phyloP scores from a whole-genome alignment of 1,140 invertebrate species.

The Tetragnatha versicolor region DNA sequence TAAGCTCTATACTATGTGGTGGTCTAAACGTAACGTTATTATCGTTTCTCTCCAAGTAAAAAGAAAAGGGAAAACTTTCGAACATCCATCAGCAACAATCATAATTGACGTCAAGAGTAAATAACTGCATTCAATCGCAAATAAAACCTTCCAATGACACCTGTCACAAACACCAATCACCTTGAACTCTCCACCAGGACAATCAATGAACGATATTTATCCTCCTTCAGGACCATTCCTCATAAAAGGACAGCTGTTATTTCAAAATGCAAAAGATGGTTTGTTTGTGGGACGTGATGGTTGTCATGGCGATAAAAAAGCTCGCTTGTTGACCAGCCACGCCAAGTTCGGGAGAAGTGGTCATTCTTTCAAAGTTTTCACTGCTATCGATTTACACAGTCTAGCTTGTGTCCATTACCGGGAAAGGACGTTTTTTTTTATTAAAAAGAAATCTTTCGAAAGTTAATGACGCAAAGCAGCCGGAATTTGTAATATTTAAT shows the following conservation, averaged over 20 bases:
- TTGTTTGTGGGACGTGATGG: neutral
- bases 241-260: constrained; percentile 1
- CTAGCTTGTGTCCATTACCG: neutral
- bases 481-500: neutral
- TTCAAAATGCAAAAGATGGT: neutral
- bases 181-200: no score
- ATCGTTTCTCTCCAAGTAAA: no score
- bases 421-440: neutral
- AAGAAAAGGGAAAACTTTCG: no score
- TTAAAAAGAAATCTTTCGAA: neutral
- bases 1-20: no score
- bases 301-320: neutral
- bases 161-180: no score
- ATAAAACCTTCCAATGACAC: no score
- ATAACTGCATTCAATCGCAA: no score
- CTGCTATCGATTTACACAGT: neutral
- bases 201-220: no score
- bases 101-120: no score
- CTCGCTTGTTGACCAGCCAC: neutral
- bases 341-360: neutral
- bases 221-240: constrained; percentile 5
- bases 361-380: neutral
- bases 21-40: no score
- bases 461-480: neutral
- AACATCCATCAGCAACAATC: no score